These are phyloP conservation scores for Narcine bancroftii DNA, from an alignment of 2,113 vertebrate genomes.

Conservation along the genomic window DNA sequence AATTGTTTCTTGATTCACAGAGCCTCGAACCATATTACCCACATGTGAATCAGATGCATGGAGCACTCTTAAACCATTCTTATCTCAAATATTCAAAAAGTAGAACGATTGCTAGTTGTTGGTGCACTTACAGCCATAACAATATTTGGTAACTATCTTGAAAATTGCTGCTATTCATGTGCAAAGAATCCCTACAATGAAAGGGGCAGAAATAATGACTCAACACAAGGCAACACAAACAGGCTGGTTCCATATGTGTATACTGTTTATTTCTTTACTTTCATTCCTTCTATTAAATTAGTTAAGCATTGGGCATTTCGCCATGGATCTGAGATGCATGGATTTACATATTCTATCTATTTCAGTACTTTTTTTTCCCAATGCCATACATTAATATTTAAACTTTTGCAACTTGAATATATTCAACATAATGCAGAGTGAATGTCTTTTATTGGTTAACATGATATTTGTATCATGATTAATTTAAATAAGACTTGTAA, in stretches of 20 bases:
- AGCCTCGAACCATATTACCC: slow-evolving; percentile 60
- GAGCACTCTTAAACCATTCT: background rate
- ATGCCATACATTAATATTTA: background rate
- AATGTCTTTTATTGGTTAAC: background rate
- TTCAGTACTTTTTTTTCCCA: background rate
- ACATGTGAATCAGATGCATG: slow-evolving; percentile 67
- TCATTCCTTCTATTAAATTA: background rate
- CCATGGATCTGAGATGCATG: background rate
- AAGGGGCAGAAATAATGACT: slow-evolving; percentile 6
- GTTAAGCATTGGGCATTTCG: slow-evolving; percentile 23
- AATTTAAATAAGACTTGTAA: background rate
- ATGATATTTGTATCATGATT: no score
- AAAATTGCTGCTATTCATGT: slow-evolving; percentile 31
- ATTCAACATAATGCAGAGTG: background rate
- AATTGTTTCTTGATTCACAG: slow-evolving; percentile 63
- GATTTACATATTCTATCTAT: slow-evolving; percentile 21
- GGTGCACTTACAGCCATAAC: slow-evolving; percentile 4
- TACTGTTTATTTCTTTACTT: slow-evolving; percentile 17
- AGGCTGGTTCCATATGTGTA: slow-evolving; percentile 1
- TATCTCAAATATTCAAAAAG: slow-evolving; percentile 24
- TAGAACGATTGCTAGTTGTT: background rate
- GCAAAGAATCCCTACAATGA: slow-evolving; percentile 4
- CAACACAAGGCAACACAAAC: slow-evolving; percentile 24
- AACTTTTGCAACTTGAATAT: background rate
- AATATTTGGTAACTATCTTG: slow-evolving; percentile 18